Evolutionary conservation across 2,113 vertebrate genomes (phyloP).

Genomic region (Climacteris rufus): DNA sequence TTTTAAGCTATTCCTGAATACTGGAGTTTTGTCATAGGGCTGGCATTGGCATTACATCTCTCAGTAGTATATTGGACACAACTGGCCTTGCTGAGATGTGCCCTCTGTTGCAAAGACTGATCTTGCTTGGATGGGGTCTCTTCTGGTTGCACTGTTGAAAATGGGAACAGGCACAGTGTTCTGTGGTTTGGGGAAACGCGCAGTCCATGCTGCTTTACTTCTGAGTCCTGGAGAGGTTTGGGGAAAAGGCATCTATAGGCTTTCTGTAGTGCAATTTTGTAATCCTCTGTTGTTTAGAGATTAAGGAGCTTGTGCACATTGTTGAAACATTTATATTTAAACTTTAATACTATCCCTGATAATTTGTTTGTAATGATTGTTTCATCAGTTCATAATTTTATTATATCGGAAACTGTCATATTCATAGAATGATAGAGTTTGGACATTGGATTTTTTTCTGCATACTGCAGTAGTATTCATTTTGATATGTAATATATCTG

Average conservation of each 20-base stretch:
- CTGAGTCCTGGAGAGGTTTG: background rate
- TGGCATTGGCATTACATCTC: background rate
- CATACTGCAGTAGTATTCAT: background rate
- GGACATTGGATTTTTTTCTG: background rate
- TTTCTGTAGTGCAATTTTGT: background rate
- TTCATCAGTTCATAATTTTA: background rate
- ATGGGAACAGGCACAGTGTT: background rate
- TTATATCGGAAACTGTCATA: background rate
- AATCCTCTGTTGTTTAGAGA: background rate
- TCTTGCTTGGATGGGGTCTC: background rate
- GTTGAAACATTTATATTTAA: background rate
- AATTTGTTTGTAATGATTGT: background rate
- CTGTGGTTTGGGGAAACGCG: fast-evolving
- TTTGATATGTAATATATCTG: background rate
- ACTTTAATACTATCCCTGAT: background rate
- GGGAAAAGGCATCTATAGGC: background rate
- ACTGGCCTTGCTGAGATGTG: background rate
- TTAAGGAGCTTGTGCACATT: background rate
- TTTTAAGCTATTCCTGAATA: background rate
- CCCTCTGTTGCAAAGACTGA: background rate
- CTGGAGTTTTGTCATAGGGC: background rate
- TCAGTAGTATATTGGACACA: background rate
- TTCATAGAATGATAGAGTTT: background rate
- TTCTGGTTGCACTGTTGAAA: background rate
- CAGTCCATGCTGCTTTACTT: background rate